Evolutionary conservation across 2,888 invertebrate species (phyloP).

Genomic region (Parnassius apollo): DNA sequence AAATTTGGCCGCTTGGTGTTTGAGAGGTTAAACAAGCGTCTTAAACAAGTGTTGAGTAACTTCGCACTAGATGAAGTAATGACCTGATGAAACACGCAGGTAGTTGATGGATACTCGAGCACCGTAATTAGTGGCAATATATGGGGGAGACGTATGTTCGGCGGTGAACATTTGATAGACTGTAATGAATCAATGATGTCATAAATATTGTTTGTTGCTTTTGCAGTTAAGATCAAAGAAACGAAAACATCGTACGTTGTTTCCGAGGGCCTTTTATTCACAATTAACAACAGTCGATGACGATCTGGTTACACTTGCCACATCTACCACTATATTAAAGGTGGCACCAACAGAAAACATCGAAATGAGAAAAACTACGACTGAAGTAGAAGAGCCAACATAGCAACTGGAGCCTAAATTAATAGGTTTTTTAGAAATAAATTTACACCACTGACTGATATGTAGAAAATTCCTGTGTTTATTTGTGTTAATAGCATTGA

Average conservation of each 20-base stretch:
- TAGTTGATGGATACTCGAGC: too few species aligned
- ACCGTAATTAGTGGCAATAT: too few species aligned
- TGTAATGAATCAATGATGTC: too few species aligned
- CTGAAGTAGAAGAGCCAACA: constrained; percentile 66
- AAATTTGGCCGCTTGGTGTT: too few species aligned
- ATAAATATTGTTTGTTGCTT: constrained; percentile 3
- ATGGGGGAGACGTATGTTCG: too few species aligned
- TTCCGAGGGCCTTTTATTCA: constrained; percentile 66
- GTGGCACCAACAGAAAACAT: constrained; percentile 33
- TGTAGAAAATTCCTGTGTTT: constrained; percentile 45
- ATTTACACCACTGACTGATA: constrained; percentile 77
- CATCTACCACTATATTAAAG: constrained; percentile 58
- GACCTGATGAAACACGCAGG: too few species aligned
- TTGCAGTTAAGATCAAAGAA: constrained; percentile 60
- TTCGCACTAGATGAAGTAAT: too few species aligned
- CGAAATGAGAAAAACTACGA: constrained; percentile 30
- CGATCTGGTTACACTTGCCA: constrained; percentile 57
- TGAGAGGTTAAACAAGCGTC: too few species aligned
- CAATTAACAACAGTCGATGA: constrained; percentile 71
- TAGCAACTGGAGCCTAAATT: constrained; percentile 59
- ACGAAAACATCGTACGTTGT: constrained; percentile 52
- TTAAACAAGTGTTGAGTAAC: too few species aligned
- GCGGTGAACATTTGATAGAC: too few species aligned
- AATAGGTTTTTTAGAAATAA: constrained; percentile 55
- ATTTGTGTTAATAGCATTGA: too few species aligned